phyloP scores from a whole-genome alignment of 2,888 invertebrate species.

The Physocephala rufipes region DNA sequence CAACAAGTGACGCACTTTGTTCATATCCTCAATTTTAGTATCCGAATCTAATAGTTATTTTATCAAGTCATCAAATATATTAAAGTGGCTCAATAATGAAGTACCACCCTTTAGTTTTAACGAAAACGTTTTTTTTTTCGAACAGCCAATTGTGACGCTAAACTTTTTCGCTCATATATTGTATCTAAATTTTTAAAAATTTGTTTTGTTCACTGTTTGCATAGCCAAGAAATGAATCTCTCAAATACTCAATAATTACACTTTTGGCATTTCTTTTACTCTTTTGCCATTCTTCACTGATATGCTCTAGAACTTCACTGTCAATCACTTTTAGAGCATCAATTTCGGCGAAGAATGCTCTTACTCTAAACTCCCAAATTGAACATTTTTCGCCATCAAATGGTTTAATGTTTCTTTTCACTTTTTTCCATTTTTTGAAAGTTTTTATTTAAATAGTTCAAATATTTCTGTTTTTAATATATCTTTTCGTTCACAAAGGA shows the following conservation, averaged over 20 bases:
- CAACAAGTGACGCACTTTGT: constrained; percentile 41
- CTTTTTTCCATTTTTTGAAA: not conserved
- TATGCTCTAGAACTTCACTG: constrained; percentile 18
- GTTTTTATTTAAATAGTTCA: not conserved
- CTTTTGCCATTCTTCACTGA: constrained; percentile 34
- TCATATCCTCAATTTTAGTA: constrained; percentile 42
- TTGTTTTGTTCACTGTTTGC: constrained; percentile 40
- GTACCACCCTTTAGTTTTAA: constrained; percentile 38
- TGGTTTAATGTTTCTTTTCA: constrained; percentile 2
- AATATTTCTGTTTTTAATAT: not conserved
- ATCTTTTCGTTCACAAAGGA: too few relatives aligned
- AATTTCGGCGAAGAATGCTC: constrained; percentile 36
- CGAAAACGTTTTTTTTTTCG: constrained; percentile 35
- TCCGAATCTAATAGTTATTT: constrained; percentile 39
- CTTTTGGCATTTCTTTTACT: constrained; percentile 38
- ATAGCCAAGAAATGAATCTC: constrained; percentile 41
- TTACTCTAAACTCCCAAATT: constrained; percentile 37
- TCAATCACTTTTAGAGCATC: constrained; percentile 34
- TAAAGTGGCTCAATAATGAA: constrained; percentile 41
- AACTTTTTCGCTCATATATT: constrained; percentile 41
- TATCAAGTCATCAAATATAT: constrained; percentile 42
- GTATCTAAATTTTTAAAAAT: constrained; percentile 39
- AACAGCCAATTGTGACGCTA: constrained; percentile 40
- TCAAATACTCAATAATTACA: constrained; percentile 40
- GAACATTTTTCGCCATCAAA: constrained; percentile 7